phyloP scores from a whole-genome alignment of 2,888 invertebrate genomes.

The Rambutsinella grinnellia region DNA sequence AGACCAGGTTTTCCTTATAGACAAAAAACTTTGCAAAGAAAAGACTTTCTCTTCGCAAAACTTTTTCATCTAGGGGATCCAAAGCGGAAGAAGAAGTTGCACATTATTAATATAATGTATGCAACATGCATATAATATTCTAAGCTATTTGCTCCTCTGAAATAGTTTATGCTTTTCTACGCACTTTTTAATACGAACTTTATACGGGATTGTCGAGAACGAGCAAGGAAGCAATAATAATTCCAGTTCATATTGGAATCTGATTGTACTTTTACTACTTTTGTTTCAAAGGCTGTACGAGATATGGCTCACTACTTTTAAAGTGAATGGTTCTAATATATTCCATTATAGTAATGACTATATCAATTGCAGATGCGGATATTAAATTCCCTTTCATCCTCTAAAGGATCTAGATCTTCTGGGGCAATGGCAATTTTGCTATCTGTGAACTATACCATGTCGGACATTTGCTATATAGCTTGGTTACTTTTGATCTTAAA shows the following conservation, averaged over 20 bases:
- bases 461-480: neutral
- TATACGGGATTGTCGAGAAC: neutral
- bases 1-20: neutral
- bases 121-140: neutral
- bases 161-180: neutral
- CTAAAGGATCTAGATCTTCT: no score
- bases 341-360: no score
- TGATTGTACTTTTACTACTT: neutral
- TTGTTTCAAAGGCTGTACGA: neutral
- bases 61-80: no score
- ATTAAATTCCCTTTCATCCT: no score
- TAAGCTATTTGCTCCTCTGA: neutral
- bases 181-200: neutral
- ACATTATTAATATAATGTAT: neutral
- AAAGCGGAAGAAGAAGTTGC: neutral
- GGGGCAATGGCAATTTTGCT: neutral
- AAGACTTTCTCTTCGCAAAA: neutral
- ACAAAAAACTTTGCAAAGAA: neutral
- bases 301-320: neutral
- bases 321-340: neutral
- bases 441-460: no score
- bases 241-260: neutral
- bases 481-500: slow-evolving; percentile 37
- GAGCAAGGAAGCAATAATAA: neutral
- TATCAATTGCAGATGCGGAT: neutral